Evolutionary conservation across 2,113 vertebrate species (phyloP), one percentile per base, ranked within the genome.

Genomic region (Cricetomys ansorgei): DNA sequence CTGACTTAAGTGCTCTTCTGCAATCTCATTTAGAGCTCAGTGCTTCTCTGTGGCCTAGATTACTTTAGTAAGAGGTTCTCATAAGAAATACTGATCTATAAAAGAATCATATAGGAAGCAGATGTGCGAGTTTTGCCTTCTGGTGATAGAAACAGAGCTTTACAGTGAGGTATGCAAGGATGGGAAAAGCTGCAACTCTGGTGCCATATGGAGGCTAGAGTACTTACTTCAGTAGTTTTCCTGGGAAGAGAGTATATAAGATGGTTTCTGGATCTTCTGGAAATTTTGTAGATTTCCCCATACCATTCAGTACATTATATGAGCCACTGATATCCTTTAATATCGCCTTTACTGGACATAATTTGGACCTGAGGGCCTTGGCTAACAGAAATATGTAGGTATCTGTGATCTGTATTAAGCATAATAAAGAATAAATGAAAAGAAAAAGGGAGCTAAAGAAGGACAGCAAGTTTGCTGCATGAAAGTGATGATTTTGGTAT

Each of bases 61-160:
- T 75, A 53, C 90, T 91, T 64, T 21, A 89, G n/a, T 83, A 59
- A 92, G 5, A 88, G 34, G 3, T n/a, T 6, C 7, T n/a, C 29
- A 27, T 27, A 88, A 40, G 80, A 80, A 50, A 62, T 31, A 29
- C 4, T 84, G 53, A 48, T 79, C 59, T 5, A 69, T 48, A 94
- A 45, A 27, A 88, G 62, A 96, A 37, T 43, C 48, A 29, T 31
- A 19, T 34, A 91, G 67, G 23, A 53, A n/a, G 40, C 17, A 45
- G 53, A 19, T 84, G 11, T 90, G 69, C 48, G 62, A 81, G 34
- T 69, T 84, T 95, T 81, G 43, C 64, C 92, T 94, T 87, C 80
- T 91, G 43, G 70, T 83, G 69, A 84, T 76, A 67, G 40, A 84
- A 87, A 17, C 29, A 45, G 53, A 70, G 25, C 53, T 95, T 83